A percentile compares a stretch with the other conserved stretches of the same genome.
phyloP scores from a whole-genome alignment of 2,113 vertebrate genomes.

The Tapirus terrestris region DNA sequence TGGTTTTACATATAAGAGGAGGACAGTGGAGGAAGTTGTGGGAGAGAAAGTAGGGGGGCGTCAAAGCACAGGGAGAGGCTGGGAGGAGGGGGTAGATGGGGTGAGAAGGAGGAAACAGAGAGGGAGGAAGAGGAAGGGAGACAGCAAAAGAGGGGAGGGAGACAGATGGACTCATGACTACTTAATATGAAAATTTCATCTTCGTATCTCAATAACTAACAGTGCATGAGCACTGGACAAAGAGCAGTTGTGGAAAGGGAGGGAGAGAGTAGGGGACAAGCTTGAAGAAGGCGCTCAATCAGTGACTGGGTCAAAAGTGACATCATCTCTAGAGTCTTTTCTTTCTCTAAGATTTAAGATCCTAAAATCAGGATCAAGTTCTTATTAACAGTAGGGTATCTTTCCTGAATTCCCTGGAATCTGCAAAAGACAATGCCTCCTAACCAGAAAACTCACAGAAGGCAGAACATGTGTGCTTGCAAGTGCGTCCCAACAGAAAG shows the following conservation, averaged over 20 bases:
- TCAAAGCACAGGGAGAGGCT: background rate
- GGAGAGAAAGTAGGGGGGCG: too few species aligned
- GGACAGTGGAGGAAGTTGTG: background rate
- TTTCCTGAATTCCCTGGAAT: background rate
- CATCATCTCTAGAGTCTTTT: background rate
- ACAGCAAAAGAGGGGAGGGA: too few species aligned
- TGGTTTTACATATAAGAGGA: background rate
- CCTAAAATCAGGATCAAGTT: background rate
- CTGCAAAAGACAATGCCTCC: background rate
- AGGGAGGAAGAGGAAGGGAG: too few species aligned
- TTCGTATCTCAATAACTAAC: background rate
- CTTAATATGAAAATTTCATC: background rate
- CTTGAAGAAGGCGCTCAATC: background rate
- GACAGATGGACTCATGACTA: accelerated
- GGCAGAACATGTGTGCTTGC: background rate
- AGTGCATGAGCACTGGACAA: background rate
- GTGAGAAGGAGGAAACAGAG: background rate
- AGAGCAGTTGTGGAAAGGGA: background rate
- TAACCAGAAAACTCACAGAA: background rate
- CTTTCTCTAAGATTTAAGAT: background rate
- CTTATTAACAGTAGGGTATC: background rate
- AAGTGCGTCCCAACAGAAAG: background rate
- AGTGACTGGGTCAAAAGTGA: accelerated
- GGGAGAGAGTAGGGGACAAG: background rate
- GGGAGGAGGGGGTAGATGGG: accelerated